A percentile compares a stretch with the other conserved stretches of the same genome.
These are phyloP conservation scores for Ditylenchus dipsaci DNA, from an alignment of 1,140 invertebrate species.

Conservation along the genomic window DNA sequence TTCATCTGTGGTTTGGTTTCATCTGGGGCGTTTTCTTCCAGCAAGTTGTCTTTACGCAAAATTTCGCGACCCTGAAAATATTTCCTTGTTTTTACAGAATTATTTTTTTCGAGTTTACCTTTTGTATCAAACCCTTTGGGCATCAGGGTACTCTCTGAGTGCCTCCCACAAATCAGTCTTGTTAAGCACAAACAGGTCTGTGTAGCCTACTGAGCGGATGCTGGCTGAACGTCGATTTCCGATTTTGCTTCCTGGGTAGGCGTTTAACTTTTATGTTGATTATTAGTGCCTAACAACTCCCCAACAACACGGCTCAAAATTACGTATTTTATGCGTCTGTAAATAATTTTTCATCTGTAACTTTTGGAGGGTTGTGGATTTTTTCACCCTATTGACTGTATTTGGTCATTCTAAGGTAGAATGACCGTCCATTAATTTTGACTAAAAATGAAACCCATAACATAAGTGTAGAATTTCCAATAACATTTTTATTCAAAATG, in stretches of 20 bases:
- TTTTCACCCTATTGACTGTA: too few relatives aligned
- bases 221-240: slow-evolving; percentile 61
- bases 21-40: slow-evolving; percentile 73
- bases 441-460: too few relatives aligned
- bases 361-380: too few relatives aligned
- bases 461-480: too few relatives aligned
- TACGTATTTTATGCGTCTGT: too few relatives aligned
- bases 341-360: background rate
- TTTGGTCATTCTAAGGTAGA: too few relatives aligned
- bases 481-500: too few relatives aligned
- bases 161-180: slow-evolving; percentile 64
- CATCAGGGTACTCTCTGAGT: slow-evolving; percentile 80
- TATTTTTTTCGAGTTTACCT: slow-evolving; percentile 16
- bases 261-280: background rate
- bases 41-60: slow-evolving; percentile 81
- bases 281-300: too few relatives aligned
- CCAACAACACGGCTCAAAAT: too few relatives aligned
- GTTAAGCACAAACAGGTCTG: slow-evolving; percentile 60
- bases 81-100: background rate
- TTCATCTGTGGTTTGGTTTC: slow-evolving; percentile 61
- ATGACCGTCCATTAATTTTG: too few relatives aligned
- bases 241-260: slow-evolving; percentile 48
- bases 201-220: slow-evolving; percentile 60
- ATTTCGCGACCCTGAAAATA: slow-evolving; percentile 71
- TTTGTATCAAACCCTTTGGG: slow-evolving; percentile 76